Evolutionary conservation across 2,888 invertebrate genomes (phyloP).

Genomic region (Sinhomidia bicolor): DNA sequence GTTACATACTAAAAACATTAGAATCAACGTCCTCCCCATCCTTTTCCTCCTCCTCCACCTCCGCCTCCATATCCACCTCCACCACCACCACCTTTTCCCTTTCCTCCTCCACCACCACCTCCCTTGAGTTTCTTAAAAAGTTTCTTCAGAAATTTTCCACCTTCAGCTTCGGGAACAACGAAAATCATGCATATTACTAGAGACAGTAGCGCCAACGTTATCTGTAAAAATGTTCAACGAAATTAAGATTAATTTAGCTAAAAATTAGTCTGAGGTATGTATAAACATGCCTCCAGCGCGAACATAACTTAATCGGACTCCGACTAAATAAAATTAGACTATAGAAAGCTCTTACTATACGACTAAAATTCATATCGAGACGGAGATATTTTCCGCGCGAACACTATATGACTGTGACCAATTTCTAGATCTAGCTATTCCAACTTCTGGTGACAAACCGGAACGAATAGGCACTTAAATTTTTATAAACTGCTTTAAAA

Average conservation of each 20-base stretch:
- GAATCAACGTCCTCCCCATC: neutral
- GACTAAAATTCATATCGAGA: conserved; percentile 27
- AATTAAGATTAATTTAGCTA: neutral
- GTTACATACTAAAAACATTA: too few species aligned
- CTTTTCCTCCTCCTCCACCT: neutral
- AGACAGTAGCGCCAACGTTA: conserved; percentile 21
- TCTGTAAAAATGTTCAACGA: neutral
- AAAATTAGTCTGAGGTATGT: too few species aligned
- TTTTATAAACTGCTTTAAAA: too few species aligned
- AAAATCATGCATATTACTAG: conserved; percentile 49
- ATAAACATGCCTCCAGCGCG: too few species aligned
- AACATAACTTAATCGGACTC: too few species aligned
- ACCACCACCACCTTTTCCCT: conserved; percentile 6
- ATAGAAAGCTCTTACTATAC: neutral
- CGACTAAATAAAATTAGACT: too few species aligned
- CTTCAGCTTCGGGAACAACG: conserved; percentile 56
- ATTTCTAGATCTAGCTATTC: neutral
- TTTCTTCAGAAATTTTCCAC: conserved; percentile 63
- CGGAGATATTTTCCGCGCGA: neutral
- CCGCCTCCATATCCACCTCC: conserved; percentile 13
- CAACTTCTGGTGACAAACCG: neutral
- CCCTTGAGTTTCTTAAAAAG: conserved; percentile 49
- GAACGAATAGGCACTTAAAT: too few species aligned
- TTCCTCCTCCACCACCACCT: conserved; percentile 9
- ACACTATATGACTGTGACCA: too few species aligned